A percentile compares a stretch with the other conserved stretches of the same genome.
These are phyloP conservation scores for Enteromius thamalakanensis DNA, from an alignment of 2,797 vertebrate species.

Conservation along the genomic window DNA sequence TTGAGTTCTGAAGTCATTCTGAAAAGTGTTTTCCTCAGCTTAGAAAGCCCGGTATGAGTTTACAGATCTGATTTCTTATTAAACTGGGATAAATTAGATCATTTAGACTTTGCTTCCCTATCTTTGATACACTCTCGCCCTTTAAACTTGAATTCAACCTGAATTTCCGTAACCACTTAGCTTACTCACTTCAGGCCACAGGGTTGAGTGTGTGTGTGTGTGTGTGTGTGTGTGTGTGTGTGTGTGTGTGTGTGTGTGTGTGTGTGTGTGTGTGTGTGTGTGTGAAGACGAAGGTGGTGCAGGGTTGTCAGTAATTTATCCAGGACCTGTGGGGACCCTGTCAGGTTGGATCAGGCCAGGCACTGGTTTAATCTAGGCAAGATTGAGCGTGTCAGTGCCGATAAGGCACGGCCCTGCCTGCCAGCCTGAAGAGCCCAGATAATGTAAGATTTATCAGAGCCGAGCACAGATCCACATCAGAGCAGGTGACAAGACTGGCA, in stretches of 20 bases:
- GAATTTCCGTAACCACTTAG: slow-evolving; percentile 40
- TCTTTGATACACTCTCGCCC: slow-evolving; percentile 29
- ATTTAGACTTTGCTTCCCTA: slow-evolving; percentile 30
- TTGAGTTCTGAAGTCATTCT: background rate
- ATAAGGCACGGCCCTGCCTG: slow-evolving; percentile 73
- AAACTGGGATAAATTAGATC: slow-evolving; percentile 23
- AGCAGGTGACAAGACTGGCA: slow-evolving; percentile 63
- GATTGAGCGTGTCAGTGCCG: slow-evolving; percentile 75
- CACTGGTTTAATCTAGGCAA: slow-evolving; percentile 74
- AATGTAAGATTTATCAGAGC: slow-evolving; percentile 78
- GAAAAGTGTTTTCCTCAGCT: slow-evolving; percentile 1
- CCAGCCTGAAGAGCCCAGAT: slow-evolving; percentile 75
- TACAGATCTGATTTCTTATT: slow-evolving; percentile 13
- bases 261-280: slow-evolving; percentile 11
- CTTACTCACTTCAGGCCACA: slow-evolving; percentile 42
- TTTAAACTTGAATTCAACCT: slow-evolving; percentile 41
- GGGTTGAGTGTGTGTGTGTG: slow-evolving; percentile 22
- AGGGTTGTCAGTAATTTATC: slow-evolving; percentile 67
- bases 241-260: slow-evolving; percentile 11
- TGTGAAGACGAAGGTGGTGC: slow-evolving; percentile 54
- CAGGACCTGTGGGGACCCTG: slow-evolving; percentile 62
- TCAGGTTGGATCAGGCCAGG: slow-evolving; percentile 65
- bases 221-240: slow-evolving; percentile 9
- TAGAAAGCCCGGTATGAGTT: background rate
- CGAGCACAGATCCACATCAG: slow-evolving; percentile 66